Evolutionary conservation across 2,888 invertebrate species (phyloP), one percentile per base, ranked within the genome.

Genomic region (Euphydryas editha): DNA sequence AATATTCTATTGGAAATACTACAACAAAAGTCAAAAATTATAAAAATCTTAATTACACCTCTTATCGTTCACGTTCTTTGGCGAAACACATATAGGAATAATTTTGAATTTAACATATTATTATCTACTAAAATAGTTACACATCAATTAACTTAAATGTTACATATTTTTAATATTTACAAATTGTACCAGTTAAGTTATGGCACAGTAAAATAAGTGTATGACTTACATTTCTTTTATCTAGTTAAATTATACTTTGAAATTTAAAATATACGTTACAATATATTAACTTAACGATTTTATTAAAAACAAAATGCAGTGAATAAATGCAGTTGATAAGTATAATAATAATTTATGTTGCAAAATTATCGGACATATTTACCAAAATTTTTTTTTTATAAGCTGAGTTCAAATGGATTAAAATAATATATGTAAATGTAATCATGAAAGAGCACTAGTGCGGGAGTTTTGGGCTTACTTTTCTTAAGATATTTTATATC

Each of bases 1-100:
- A 74, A 72, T 69, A 76, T 71, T 74, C 70, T 70, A 56, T 36
- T 71, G 70, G 57, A 68, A 72, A 62, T 69, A 65, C 61, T 68
- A 71, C 69, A 76, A 76, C 72, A 57, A 78, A 62, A 74, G 71
- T 75, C 74, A 24, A 74, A 73, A 78, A 74, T 44, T 36, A 47
- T 76, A 76, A 78, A 76, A 72, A 71, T 77, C 75, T 76, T 79
- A 70, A 70, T 73, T 79, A 69, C 68, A 70, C 65, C 66, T 57
- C 61, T 69, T 68, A 66, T 67, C 69, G 70, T 76, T 74, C 69
- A 59, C 68, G 65, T 68, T 79, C 79, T 79, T 79, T 79, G 79
- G 79, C 76, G 77, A 78, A 76, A 73, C 72, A 73, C 67, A 65
- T 64, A 66, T 72, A 71, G 70, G 66, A 71, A 70, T 72, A 72